A percentile compares a stretch with the other conserved stretches of the same genome.
phyloP scores from a whole-genome alignment of 2,113 vertebrate species.

The Alligator sinensis region DNA sequence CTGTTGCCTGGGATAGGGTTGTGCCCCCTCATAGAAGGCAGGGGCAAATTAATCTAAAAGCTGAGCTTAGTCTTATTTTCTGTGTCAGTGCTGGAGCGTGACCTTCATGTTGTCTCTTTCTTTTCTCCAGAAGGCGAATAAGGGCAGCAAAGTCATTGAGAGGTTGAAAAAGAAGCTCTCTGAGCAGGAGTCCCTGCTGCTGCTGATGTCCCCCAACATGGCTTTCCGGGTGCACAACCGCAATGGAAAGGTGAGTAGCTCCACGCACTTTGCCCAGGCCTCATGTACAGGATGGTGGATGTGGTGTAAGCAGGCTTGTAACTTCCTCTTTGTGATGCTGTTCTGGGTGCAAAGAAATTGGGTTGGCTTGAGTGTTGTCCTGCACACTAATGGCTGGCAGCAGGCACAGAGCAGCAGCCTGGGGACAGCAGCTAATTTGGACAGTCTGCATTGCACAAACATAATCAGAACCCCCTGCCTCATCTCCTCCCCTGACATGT shows the following conservation, averaged over 20 bases:
- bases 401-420: not conserved
- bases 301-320: too few species aligned
- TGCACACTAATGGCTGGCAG: not conserved
- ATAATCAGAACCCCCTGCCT: not conserved
- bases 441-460: not conserved
- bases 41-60: not conserved
- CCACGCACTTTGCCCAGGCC: fast-evolving
- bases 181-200: conserved; percentile 91
- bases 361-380: not conserved
- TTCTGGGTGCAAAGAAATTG: not conserved
- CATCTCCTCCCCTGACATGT: not conserved
- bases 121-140: conserved; percentile 87
- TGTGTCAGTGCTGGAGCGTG: not conserved
- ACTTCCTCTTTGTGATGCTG: fast-evolving
- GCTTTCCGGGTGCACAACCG: conserved; percentile 93
- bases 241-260: conserved; percentile 88
- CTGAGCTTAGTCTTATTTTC: not conserved
- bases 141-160: conserved; percentile 89
- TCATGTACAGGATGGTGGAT: not conserved
- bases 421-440: not conserved
- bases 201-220: conserved; percentile 94
- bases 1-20: not conserved
- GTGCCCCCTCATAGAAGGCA: not conserved
- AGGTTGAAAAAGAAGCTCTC: conserved; percentile 93
- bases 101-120: not conserved